Percentiles rank a stretch among this genome's conserved stretches.
These are phyloP conservation scores for Microctenopoma lineatum DNA, from an alignment of 2,797 vertebrate genomes.

Conservation along the genomic window DNA sequence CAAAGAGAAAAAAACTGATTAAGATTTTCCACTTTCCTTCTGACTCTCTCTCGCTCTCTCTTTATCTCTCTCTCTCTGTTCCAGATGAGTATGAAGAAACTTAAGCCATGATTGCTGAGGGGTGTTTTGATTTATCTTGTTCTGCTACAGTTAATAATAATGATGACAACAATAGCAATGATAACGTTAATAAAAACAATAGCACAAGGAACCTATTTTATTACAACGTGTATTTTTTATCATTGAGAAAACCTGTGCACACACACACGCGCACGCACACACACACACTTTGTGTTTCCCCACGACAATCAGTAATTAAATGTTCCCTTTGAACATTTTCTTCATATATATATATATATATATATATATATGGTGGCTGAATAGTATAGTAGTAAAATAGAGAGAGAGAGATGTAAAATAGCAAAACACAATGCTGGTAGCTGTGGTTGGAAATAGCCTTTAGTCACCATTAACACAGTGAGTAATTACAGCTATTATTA, in stretches of 20 bases:
- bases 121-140: slow-evolving; percentile 83
- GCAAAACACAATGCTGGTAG: no score
- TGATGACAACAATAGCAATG: slow-evolving; percentile 81
- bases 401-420: no score
- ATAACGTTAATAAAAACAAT: slow-evolving; percentile 85
- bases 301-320: no score
- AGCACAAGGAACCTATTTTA: slow-evolving; percentile 83
- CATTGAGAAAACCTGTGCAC: neutral
- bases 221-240: slow-evolving; percentile 6
- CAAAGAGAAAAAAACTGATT: slow-evolving; percentile 83
- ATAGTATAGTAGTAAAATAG: no score
- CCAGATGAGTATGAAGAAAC: slow-evolving; percentile 83
- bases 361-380: no score
- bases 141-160: slow-evolving; percentile 79
- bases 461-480: slow-evolving; percentile 62
- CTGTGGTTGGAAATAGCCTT: slow-evolving; percentile 28
- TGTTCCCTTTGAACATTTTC: no score
- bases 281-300: neutral
- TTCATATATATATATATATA: no score
- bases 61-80: slow-evolving; percentile 72
- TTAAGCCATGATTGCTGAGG: slow-evolving; percentile 86
- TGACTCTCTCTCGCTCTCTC: slow-evolving; percentile 53
- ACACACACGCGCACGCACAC: slow-evolving; percentile 1
- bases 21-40: slow-evolving; percentile 80
- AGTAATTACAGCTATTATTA: slow-evolving; percentile 56